Evolutionary conservation across 1,140 invertebrate species (phyloP).

Genomic region (Chymomyza costata): DNA sequence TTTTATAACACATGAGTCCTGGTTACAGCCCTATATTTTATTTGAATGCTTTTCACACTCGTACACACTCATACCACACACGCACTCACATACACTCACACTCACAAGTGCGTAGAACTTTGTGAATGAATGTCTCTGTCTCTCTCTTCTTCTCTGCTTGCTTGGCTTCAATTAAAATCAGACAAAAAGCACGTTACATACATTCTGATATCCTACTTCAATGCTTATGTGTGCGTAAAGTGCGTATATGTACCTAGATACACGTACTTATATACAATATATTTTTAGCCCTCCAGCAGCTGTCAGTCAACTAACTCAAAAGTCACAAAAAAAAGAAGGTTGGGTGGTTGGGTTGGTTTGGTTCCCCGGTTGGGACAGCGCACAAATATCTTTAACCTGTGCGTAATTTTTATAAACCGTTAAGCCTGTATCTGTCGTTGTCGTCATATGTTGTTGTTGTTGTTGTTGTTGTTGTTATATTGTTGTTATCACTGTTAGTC

Average conservation of each 20-base stretch:
- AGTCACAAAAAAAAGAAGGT: background rate
- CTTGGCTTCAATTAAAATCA: slow-evolving; percentile 59
- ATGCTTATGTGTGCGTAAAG: slow-evolving; percentile 51
- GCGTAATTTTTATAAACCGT: slow-evolving; percentile 46
- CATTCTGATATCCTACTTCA: slow-evolving; percentile 25
- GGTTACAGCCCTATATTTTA: too few relatives aligned
- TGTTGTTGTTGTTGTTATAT: background rate
- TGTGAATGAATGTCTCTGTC: slow-evolving; percentile 13
- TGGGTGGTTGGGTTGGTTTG: too few relatives aligned
- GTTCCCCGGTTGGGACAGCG: too few relatives aligned
- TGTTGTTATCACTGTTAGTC: background rate
- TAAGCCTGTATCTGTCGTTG: slow-evolving; percentile 31
- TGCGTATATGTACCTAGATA: too few relatives aligned
- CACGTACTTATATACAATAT: too few relatives aligned
- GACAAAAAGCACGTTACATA: slow-evolving; percentile 32
- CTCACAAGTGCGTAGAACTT: slow-evolving; percentile 31
- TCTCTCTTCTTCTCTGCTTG: background rate
- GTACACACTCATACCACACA: too few relatives aligned
- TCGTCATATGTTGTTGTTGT: slow-evolving; percentile 7
- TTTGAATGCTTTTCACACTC: too few relatives aligned
- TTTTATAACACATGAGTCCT: too few relatives aligned
- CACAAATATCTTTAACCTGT: slow-evolving; percentile 43
- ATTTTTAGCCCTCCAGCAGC: too few relatives aligned
- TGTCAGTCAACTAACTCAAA: too few relatives aligned
- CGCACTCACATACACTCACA: too few relatives aligned